Evolutionary conservation across 2,888 invertebrate species (phyloP), one percentile per base, ranked within the genome.

Genomic region (Leptarthrus brevirostris): DNA sequence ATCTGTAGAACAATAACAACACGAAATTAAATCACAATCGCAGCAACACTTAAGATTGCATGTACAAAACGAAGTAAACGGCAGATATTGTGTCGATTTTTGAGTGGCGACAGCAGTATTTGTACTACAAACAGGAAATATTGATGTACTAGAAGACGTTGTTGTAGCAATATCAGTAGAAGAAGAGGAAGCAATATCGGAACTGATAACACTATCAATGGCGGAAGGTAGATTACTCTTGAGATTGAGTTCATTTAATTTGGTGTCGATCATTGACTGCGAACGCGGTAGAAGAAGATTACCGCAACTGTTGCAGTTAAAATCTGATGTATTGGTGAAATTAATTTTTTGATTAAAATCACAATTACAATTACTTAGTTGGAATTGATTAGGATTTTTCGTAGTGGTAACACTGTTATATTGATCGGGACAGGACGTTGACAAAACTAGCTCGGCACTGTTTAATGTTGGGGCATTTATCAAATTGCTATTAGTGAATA

Each of bases 1-100:
- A 78, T 79, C 79, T 78, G 76, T 53, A 69, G 75, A 71, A 76
- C 74, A 76, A 76, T 69, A 78, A 77, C 72, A 71, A 74, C 74
- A 70, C 71, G 53, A 75, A 49, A 74, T 64, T 74, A 73, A 72
- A 74, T 73, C 75, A 70, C 76, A 78, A 69, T 75, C 66, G 72
- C 76, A 77, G 58, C 77, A 77, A 44, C 76, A 78, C 49, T 74
- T 76, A 5, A 73, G 54, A 54, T 73, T 75, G 72, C 77, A 77
- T 44, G 75, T 73, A 69, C 75, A 77, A 74, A 75, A 76, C 52
- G 52, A 69, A 18, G 69, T 69, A 52, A 52, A 52, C 49, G 52
- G 20, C 10, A 52, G 26, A 34, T 69, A 69, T 52, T 69, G 52
- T 69, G 30, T 69, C 34, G 34, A 69, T 30, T 52, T 69, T 52